These are phyloP conservation scores for Ctenosaura bakeri DNA, from an alignment of 2,797 vertebrate genomes.

Conservation along the genomic window DNA sequence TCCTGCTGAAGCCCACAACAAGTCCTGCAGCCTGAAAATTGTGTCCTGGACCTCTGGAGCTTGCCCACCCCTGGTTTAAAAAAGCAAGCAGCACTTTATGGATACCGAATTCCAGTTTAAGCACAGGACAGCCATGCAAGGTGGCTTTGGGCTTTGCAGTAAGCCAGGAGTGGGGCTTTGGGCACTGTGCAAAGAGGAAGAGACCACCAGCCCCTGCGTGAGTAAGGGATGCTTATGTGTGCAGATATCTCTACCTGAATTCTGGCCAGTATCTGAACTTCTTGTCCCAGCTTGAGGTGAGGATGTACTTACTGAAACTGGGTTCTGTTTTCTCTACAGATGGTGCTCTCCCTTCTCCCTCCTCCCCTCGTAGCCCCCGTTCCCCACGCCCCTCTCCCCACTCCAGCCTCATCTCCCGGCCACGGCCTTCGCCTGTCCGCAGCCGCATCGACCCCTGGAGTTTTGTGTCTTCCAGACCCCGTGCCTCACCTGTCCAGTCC, in stretches of 20 bases:
- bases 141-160: too few species aligned
- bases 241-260: too few species aligned
- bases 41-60: too few species aligned
- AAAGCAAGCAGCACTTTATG: too few species aligned
- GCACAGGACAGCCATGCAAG: neutral
- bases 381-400: slow-evolving; percentile 84
- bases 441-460: slow-evolving; percentile 92
- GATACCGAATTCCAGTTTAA: too few species aligned
- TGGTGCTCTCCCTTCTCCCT: slow-evolving; percentile 28
- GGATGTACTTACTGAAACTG: accelerated
- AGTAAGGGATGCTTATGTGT: too few species aligned
- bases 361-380: slow-evolving; percentile 82
- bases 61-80: too few species aligned
- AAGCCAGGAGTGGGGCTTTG: too few species aligned
- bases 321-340: slow-evolving; percentile 7
- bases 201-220: too few species aligned
- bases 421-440: slow-evolving; percentile 88
- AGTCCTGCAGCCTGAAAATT: too few species aligned
- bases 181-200: too few species aligned
- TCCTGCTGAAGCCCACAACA: too few species aligned
- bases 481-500: slow-evolving; percentile 47
- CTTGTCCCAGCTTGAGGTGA: neutral
- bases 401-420: slow-evolving; percentile 85
- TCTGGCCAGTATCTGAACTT: neutral
- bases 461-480: slow-evolving; percentile 85